Evolutionary conservation across 1,140 invertebrate genomes (phyloP).

Genomic region (Ylistrum balloti): DNA sequence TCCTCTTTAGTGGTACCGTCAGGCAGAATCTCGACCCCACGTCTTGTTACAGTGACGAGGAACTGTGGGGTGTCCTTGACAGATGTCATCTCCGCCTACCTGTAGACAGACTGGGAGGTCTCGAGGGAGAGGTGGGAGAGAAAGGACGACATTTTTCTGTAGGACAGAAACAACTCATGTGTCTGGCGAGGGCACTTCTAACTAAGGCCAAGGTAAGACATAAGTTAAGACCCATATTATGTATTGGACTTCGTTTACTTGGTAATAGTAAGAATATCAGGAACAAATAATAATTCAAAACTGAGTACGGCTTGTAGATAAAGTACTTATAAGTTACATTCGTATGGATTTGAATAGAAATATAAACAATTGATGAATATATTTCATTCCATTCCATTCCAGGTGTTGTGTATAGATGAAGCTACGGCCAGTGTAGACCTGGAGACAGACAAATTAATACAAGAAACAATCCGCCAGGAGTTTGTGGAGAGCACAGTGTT

Average conservation of each 20-base stretch:
- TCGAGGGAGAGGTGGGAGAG: constrained; percentile 75
- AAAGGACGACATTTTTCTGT: constrained; percentile 86
- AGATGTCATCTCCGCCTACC: constrained; percentile 89
- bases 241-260: too few relatives aligned
- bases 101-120: constrained; percentile 82
- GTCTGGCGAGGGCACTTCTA: constrained; percentile 83
- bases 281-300: too few relatives aligned
- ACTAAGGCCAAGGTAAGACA: constrained; percentile 82
- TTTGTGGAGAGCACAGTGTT: constrained; percentile 80
- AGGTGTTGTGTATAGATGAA: constrained; percentile 89
- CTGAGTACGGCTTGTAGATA: too few relatives aligned
- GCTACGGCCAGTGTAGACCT: constrained; percentile 81
- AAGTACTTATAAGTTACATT: too few relatives aligned
- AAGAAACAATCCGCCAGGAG: constrained; percentile 77
- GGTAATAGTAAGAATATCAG: too few relatives aligned
- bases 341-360: too few relatives aligned
- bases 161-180: constrained; percentile 86
- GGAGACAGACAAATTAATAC: constrained; percentile 81
- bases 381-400: background rate
- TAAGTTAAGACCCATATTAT: too few relatives aligned
- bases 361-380: too few relatives aligned
- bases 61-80: constrained; percentile 90
- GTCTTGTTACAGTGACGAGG: constrained; percentile 86
- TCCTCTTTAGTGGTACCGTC: constrained; percentile 90
- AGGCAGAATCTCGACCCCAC: constrained; percentile 95